These are phyloP conservation scores for Trichogramma evanescens DNA, from an alignment of 2,888 invertebrate species.

Conservation along the genomic window DNA sequence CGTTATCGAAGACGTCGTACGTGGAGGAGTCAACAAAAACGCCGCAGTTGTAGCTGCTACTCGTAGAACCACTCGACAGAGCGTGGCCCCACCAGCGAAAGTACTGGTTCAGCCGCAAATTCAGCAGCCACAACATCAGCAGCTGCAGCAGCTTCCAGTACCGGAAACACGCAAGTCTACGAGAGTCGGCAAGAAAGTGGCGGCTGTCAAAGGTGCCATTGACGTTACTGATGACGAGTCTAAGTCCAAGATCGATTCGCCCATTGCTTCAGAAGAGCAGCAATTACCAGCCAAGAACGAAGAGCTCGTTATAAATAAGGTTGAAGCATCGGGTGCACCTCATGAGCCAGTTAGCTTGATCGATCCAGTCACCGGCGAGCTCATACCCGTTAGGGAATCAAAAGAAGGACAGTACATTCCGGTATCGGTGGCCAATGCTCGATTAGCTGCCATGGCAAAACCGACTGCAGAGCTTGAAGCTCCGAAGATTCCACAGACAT, in stretches of 20 bases:
- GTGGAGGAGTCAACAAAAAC: constrained; percentile 54
- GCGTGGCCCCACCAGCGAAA: constrained; percentile 13
- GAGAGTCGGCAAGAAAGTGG: constrained; percentile 62
- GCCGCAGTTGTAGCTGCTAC: constrained; percentile 41
- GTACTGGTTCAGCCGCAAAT: constrained; percentile 28
- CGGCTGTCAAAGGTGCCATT: constrained; percentile 57
- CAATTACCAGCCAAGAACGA: constrained; percentile 1
- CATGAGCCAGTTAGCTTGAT: constrained; percentile 60
- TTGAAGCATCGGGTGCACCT: constrained; percentile 19
- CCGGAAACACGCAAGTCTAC: constrained; percentile 54
- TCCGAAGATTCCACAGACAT: constrained; percentile 18
- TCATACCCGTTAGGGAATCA: constrained; percentile 64
- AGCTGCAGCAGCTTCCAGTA: constrained; percentile 26
- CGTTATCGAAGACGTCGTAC: constrained; percentile 82
- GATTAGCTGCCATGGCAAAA: constrained; percentile 13
- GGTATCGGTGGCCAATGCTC: constrained; percentile 43
- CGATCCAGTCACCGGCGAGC: constrained; percentile 67
- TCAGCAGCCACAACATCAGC: constrained; percentile 28
- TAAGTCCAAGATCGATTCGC: constrained; percentile 17
- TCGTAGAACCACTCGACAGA: constrained; percentile 33
- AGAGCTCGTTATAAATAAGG: constrained; percentile 22
- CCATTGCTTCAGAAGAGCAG: background rate
- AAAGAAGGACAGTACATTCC: constrained; percentile 65
- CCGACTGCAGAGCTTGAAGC: constrained; percentile 10
- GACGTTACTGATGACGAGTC: constrained; percentile 53